Conservation (phyloP, 2,797 vertebrate species). For the Pipistrellus nathusii region DNA sequence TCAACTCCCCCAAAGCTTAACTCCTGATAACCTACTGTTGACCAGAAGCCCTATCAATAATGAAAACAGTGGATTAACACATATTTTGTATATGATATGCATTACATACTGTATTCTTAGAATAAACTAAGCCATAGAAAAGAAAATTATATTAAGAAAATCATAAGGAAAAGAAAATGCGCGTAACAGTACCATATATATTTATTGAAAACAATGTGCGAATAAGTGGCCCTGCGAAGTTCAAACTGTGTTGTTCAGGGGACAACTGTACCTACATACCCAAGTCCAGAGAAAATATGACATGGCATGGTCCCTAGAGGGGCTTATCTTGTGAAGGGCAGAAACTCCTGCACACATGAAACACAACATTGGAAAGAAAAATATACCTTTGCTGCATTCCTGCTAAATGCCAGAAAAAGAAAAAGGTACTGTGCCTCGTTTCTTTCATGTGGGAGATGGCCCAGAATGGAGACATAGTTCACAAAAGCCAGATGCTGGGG, state of each 20-base stretch:
- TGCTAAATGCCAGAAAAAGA: neutral
- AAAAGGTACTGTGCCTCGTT: neutral
- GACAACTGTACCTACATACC: too few species aligned
- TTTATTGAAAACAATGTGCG: neutral
- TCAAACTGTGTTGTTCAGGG: neutral
- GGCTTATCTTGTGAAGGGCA: neutral
- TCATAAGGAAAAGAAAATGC: neutral
- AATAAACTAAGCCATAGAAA: neutral
- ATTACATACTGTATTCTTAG: neutral
- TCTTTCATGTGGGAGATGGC: neutral
- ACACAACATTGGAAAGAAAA: constrained; percentile 36
- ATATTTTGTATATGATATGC: neutral
- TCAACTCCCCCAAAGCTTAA: neutral
- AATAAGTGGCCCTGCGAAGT: neutral
- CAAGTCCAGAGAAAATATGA: neutral
- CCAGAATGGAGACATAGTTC: neutral
- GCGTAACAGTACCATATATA: neutral
- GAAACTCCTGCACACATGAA: neutral
- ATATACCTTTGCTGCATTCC: neutral
- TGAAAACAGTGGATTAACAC: neutral
- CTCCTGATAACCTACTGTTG: neutral
- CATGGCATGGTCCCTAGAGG: neutral
- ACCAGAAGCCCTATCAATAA: neutral
- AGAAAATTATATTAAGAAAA: neutral
- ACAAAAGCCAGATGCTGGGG: neutral